Conservation (phyloP, 2,113 vertebrate species). For the Pseudopodoces humilis region DNA sequence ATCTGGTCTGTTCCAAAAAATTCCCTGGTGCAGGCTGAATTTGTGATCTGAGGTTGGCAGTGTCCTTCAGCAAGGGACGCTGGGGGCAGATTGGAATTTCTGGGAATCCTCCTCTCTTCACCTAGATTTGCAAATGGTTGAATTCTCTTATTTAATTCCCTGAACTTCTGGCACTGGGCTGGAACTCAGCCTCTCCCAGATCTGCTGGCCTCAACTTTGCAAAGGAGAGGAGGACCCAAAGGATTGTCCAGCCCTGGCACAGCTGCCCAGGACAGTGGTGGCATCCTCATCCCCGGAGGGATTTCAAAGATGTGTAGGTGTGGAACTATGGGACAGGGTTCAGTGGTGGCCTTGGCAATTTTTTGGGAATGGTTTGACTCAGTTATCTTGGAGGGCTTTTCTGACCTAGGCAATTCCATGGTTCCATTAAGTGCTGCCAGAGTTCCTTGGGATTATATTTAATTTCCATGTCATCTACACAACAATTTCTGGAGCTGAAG, state of each 20-base stretch:
- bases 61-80: not conserved
- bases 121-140: not conserved
- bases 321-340: not conserved
- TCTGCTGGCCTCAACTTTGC: not conserved
- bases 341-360: not conserved
- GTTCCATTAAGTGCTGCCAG: not conserved
- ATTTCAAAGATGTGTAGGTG: not conserved
- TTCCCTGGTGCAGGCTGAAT: fast-evolving
- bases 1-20: fast-evolving
- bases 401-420: fast-evolving
- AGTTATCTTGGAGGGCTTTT: not conserved
- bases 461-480: not conserved
- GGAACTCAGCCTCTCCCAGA: not conserved
- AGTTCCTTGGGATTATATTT: not conserved
- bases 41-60: not conserved
- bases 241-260: not conserved
- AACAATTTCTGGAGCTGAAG: not conserved
- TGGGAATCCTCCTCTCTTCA: not conserved
- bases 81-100: not conserved
- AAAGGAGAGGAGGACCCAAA: not conserved
- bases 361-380: not conserved
- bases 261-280: not conserved
- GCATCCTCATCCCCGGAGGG: too few species aligned
- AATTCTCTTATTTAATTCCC: not conserved
- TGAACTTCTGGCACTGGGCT: not conserved